Evolutionary conservation across 1,140 invertebrate genomes (phyloP).

Genomic region (Aphelenchoides besseyi): DNA sequence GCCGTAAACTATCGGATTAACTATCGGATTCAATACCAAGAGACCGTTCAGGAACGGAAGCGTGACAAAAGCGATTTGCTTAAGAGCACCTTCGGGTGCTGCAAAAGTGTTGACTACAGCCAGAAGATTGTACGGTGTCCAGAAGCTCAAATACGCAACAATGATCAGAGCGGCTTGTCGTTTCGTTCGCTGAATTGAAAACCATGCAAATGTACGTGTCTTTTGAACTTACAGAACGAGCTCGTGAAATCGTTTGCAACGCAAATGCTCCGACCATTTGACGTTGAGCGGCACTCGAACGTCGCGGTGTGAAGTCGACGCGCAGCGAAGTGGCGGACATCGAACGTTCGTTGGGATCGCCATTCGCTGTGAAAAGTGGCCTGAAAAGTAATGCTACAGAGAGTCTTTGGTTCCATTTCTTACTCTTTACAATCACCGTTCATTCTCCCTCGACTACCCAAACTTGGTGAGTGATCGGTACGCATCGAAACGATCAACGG

Average conservation of each 20-base stretch:
- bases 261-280: conserved; percentile 48
- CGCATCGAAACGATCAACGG: conserved; percentile 7
- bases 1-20: conserved; percentile 56
- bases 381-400: conserved; percentile 11
- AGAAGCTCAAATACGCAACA: conserved; percentile 55
- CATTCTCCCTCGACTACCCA: background rate
- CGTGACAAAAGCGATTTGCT: conserved; percentile 49
- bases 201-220: background rate
- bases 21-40: conserved; percentile 57
- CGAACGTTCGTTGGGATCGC: background rate
- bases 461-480: background rate
- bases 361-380: background rate
- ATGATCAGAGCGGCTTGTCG: conserved; percentile 56
- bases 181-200: conserved; percentile 43
- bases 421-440: background rate
- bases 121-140: conserved; percentile 57
- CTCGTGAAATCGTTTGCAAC: conserved; percentile 48
- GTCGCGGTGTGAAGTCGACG: conserved; percentile 1
- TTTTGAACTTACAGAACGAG: conserved; percentile 33
- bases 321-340: conserved; percentile 16
- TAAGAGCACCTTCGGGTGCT: conserved; percentile 43
- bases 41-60: conserved; percentile 55
- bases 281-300: conserved; percentile 13
- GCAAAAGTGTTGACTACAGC: conserved; percentile 52
- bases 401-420: too few relatives aligned